phyloP scores from a whole-genome alignment of 2,888 invertebrate genomes.

The Mechanitis messenoides region DNA sequence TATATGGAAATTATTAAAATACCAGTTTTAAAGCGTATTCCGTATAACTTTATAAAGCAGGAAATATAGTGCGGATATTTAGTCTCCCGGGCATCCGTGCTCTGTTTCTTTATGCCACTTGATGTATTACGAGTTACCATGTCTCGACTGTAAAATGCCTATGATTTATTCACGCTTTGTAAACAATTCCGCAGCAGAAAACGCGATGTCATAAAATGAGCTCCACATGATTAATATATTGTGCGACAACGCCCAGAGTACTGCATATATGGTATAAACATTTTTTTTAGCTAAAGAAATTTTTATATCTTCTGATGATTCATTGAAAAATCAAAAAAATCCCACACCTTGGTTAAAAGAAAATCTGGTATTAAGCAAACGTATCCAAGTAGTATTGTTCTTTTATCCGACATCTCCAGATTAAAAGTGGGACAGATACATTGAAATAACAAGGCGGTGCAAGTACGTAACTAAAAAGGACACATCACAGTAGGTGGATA shows the following conservation, averaged over 20 bases:
- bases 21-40: too few relatives aligned
- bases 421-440: constrained; percentile 68
- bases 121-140: constrained; percentile 57
- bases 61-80: not conserved
- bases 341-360: constrained; percentile 7
- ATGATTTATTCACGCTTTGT: constrained; percentile 53
- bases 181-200: constrained; percentile 19
- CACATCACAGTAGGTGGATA: too few relatives aligned
- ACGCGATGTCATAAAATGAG: constrained; percentile 16
- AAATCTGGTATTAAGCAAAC: constrained; percentile 54
- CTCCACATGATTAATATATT: constrained; percentile 18
- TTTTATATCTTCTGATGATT: too few relatives aligned
- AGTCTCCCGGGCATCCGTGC: constrained; percentile 18
- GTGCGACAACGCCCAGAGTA: too few relatives aligned
- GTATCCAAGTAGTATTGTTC: constrained; percentile 61
- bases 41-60: constrained; percentile 9
- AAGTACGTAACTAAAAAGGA: too few relatives aligned
- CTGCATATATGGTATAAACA: too few relatives aligned
- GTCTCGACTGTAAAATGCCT: constrained; percentile 59
- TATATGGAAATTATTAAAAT: too few relatives aligned
- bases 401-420: constrained; percentile 69
- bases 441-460: constrained; percentile 52
- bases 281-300: too few relatives aligned
- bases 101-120: constrained; percentile 47
- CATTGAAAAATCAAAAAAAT: too few relatives aligned